Evolutionary conservation across 64 coral and sea anemone species (phyloP).

Genomic region (Actinia tenebrosa): DNA sequence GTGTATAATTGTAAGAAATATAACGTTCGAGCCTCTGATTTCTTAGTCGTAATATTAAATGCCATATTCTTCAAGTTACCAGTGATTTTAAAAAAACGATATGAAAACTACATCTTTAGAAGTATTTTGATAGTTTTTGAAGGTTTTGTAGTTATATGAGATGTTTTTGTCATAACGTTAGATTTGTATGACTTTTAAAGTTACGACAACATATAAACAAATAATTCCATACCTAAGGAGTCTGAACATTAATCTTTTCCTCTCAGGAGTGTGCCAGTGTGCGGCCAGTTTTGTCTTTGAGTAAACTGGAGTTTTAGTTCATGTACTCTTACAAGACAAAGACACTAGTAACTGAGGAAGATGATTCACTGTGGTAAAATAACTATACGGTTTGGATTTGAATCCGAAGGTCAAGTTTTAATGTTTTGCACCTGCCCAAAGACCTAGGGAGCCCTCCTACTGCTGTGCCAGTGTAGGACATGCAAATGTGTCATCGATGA

Average conservation of each 20-base stretch:
- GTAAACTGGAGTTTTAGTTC: no score
- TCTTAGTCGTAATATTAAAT: no score
- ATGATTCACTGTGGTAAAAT: background rate
- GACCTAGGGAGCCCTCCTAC: background rate
- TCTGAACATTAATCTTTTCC: background rate
- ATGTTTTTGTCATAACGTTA: background rate
- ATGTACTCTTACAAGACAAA: background rate
- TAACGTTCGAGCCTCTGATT: no score
- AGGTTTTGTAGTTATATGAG: background rate
- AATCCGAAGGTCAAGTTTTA: conserved; percentile 1
- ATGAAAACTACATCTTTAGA: no score
- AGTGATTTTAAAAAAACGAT: no score
- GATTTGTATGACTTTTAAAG: background rate
- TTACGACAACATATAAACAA: background rate
- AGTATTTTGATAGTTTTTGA: no score
- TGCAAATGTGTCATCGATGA: background rate
- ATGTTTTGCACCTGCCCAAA: background rate
- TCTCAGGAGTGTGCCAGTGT: background rate
- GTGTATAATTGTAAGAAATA: background rate
- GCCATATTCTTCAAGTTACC: no score
- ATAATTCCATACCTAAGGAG: background rate
- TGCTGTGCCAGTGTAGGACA: background rate
- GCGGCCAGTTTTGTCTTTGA: no score
- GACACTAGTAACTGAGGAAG: background rate
- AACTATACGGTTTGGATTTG: background rate